Conservation (phyloP, 2,113 vertebrate species). For the Balaeniceps rex region DNA sequence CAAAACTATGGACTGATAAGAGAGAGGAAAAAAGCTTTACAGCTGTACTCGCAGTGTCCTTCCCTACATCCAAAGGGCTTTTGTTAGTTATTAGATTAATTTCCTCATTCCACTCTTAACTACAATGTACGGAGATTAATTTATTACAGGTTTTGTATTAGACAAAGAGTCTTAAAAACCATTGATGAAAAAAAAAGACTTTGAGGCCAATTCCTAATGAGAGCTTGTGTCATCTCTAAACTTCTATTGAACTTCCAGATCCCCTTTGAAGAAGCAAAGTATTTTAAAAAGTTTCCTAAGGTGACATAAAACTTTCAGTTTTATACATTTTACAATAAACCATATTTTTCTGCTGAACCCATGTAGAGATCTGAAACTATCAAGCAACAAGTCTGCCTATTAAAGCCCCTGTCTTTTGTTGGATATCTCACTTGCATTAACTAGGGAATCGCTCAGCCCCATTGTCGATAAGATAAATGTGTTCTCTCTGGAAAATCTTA, state of each 20-base stretch:
- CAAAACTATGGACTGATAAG: background rate
- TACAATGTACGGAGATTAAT: background rate
- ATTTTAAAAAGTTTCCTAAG: constrained; percentile 15
- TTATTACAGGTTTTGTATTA: background rate
- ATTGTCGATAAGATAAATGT: background rate
- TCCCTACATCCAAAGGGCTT: background rate
- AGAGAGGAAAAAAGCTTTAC: background rate
- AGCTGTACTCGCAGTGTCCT: background rate
- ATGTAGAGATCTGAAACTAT: constrained; percentile 14
- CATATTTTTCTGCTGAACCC: background rate
- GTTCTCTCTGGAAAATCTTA: background rate
- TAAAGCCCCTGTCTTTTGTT: background rate
- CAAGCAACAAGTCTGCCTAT: background rate
- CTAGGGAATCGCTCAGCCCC: background rate
- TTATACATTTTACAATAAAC: background rate
- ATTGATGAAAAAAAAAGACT: background rate
- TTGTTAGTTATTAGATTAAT: background rate
- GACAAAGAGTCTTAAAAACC: background rate
- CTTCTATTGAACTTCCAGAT: background rate
- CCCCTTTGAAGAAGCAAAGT: constrained; percentile 18
- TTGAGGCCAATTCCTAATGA: background rate
- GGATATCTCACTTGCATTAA: background rate
- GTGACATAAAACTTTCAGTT: background rate
- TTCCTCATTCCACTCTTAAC: background rate
- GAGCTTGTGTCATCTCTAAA: background rate